A percentile compares a stretch with the other conserved stretches of the same genome.
phyloP scores from a whole-genome alignment of 2,888 invertebrate species.

The Pseudeuparius sepicola region DNA sequence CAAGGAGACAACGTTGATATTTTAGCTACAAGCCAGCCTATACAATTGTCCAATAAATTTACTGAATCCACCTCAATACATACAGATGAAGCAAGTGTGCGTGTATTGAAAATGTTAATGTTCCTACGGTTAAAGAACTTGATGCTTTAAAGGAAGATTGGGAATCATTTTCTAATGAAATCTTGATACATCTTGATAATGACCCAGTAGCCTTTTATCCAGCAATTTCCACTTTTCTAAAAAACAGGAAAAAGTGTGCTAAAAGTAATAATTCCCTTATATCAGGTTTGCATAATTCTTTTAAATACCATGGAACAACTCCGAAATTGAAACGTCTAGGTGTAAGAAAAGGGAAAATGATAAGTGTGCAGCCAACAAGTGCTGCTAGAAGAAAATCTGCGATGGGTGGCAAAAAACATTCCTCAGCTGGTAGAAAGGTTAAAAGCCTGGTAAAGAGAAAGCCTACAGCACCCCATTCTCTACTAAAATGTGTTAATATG shows the following conservation, averaged over 20 bases:
- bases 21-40: conserved; percentile 13
- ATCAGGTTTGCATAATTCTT: conserved; percentile 7
- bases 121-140: conserved; percentile 12
- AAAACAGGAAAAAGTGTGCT: conserved; percentile 14
- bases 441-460: conserved; percentile 5
- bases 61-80: conserved; percentile 11
- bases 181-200: conserved; percentile 13
- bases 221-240: conserved; percentile 13
- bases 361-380: conserved; percentile 11
- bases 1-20: conserved; percentile 10
- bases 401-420: conserved; percentile 11
- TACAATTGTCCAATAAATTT: conserved; percentile 9
- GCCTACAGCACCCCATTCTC: too few relatives aligned
- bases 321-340: conserved; percentile 4
- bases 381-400: conserved; percentile 11
- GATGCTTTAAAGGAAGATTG: conserved; percentile 15
- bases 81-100: conserved; percentile 11
- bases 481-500: conserved; percentile 7
- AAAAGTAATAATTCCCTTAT: conserved; percentile 9
- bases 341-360: conserved; percentile 8
- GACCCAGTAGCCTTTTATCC: conserved; percentile 14
- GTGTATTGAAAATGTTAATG: conserved; percentile 11
- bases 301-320: conserved; percentile 11
- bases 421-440: conserved; percentile 10
- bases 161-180: conserved; percentile 15